Conservation (phyloP, 2,113 vertebrate species). For the Oxygymnocypris stewartii region DNA sequence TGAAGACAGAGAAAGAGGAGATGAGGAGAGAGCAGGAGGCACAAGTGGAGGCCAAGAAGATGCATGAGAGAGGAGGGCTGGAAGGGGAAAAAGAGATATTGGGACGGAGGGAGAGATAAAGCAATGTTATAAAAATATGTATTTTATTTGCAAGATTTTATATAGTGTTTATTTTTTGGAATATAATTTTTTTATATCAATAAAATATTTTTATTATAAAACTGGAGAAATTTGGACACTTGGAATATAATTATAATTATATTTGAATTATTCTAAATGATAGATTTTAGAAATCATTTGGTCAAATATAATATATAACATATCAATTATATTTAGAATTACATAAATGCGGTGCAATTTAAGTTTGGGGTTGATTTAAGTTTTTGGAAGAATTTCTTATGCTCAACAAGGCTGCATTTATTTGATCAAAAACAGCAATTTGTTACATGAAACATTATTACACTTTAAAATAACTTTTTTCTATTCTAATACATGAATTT, state of each 20-base stretch:
- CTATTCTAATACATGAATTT: too few relatives aligned
- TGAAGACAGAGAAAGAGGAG: constrained; percentile 71
- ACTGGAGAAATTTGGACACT: neutral
- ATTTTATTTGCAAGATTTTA: constrained; percentile 18
- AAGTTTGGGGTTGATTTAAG: neutral
- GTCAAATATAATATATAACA: too few relatives aligned
- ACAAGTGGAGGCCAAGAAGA: constrained; percentile 69
- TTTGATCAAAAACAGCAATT: neutral
- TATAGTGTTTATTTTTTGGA: constrained; percentile 24
- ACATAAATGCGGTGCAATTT: neutral
- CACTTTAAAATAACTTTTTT: neutral
- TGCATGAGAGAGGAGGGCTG: constrained; percentile 66
- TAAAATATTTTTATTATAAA: neutral
- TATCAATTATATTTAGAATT: neutral
- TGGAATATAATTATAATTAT: neutral
- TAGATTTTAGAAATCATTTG: too few relatives aligned
- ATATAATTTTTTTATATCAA: neutral
- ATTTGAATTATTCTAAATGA: too few relatives aligned
- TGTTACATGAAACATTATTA: neutral
- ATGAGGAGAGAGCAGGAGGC: constrained; percentile 69
- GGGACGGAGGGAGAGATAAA: constrained; percentile 26
- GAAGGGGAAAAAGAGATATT: constrained; percentile 73
- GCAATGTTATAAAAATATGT: neutral
- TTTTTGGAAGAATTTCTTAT: neutral
- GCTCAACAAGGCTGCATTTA: neutral